A percentile compares a stretch with the other conserved stretches of the same genome.
phyloP scores from a whole-genome alignment of 2,888 invertebrate species.

The Drosophila nr. fundita region DNA sequence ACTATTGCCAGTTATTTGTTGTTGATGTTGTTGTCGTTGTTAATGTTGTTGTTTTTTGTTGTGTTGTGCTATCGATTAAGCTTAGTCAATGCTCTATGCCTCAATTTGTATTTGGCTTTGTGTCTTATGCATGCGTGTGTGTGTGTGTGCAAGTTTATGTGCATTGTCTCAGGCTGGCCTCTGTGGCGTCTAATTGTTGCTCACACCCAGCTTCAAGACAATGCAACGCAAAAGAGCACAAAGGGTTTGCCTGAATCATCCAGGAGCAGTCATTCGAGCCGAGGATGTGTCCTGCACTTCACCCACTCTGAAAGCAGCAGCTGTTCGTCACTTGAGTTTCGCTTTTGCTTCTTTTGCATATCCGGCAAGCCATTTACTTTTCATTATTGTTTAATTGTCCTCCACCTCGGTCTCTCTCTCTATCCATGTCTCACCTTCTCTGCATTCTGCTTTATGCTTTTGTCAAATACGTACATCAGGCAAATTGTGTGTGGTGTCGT shows the following conservation, averaged over 20 bases:
- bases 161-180: constrained; percentile 29
- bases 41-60: constrained; percentile 14
- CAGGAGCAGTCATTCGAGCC: background rate
- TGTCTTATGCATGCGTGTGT: constrained; percentile 19
- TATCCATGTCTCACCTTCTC: no score
- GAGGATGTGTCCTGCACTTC: constrained; percentile 3
- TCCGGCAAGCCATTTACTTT: constrained; percentile 28
- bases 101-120: constrained; percentile 26
- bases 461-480: constrained; percentile 47
- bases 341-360: constrained; percentile 22
- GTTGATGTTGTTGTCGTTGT: constrained; percentile 18
- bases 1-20: constrained; percentile 60
- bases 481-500: constrained; percentile 43
- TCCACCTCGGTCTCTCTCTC: background rate
- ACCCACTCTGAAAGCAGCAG: constrained; percentile 1
- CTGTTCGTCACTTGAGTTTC: constrained; percentile 38
- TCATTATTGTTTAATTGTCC: constrained; percentile 39
- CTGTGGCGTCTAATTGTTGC: constrained; percentile 27
- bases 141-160: constrained; percentile 12
- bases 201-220: constrained; percentile 17
- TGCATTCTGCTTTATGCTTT: background rate
- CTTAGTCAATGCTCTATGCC: constrained; percentile 56
- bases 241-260: constrained; percentile 4
- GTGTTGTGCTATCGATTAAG: constrained; percentile 67
- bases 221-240: constrained; percentile 14